Evolutionary conservation across 2,113 vertebrate genomes (phyloP).

Genomic region (Psophia crepitans): DNA sequence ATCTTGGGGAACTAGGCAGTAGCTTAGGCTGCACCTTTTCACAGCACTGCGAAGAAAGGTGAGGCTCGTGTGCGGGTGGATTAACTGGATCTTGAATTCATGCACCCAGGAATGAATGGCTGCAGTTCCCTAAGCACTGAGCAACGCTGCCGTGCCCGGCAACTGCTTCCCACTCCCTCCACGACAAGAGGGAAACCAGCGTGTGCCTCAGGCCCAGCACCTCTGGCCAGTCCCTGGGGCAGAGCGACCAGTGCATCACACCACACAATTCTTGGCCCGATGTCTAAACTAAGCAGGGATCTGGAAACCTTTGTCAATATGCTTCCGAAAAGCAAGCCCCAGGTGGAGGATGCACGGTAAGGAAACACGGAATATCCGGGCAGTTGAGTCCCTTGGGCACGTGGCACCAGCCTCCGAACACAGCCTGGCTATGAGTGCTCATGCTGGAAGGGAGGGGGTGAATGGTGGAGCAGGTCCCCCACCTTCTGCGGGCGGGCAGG

Average conservation of each 20-base stretch:
- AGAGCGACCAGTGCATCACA: background rate
- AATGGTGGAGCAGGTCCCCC: background rate
- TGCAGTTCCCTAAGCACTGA: background rate
- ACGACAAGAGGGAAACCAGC: background rate
- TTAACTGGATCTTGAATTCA: background rate
- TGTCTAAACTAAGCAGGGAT: background rate
- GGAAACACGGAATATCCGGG: background rate
- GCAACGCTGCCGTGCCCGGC: fast-evolving
- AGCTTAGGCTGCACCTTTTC: background rate
- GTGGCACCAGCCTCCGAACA: background rate
- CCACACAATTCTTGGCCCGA: fast-evolving
- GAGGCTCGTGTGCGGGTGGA: background rate
- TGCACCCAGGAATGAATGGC: background rate
- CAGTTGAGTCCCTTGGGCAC: background rate
- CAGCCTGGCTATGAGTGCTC: fast-evolving
- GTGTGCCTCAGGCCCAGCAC: background rate
- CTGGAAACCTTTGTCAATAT: background rate
- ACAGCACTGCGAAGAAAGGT: background rate
- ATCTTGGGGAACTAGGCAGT: background rate
- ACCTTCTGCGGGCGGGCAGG: background rate
- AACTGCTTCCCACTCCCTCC: background rate
- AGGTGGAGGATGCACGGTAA: background rate
- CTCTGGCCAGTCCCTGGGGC: background rate
- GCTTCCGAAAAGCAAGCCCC: background rate
- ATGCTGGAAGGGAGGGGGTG: background rate